Evolutionary conservation across 2,113 vertebrate genomes (phyloP).

Genomic region (Engystomops pustulosus): DNA sequence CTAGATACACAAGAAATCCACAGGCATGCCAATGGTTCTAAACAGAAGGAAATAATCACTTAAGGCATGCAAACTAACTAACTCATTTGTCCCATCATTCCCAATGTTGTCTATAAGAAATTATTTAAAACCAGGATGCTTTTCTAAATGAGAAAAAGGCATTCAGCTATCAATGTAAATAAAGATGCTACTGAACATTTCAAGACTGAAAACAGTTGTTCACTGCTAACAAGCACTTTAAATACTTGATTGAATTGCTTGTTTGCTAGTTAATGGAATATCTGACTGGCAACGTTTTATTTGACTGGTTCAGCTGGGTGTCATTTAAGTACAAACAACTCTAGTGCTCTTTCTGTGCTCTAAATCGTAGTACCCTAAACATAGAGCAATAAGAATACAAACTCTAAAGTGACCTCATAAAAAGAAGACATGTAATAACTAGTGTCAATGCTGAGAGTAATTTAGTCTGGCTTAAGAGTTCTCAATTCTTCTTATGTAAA

Average conservation of each 20-base stretch:
- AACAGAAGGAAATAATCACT: slow-evolving; percentile 7
- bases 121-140: not conserved
- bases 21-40: slow-evolving; percentile 1
- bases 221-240: slow-evolving; percentile 39
- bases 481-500: not conserved
- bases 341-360: not conserved
- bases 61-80: slow-evolving; percentile 3
- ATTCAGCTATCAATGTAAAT: slow-evolving; percentile 31
- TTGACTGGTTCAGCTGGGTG: not conserved
- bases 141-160: slow-evolving; percentile 28
- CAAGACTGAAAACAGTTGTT: slow-evolving; percentile 20
- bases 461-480: not conserved
- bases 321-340: not conserved
- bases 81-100: slow-evolving; percentile 2
- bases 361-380: not conserved
- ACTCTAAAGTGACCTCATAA: not conserved
- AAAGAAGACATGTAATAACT: not conserved
- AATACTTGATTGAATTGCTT: slow-evolving; percentile 50
- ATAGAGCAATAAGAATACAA: not conserved
- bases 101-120: not conserved
- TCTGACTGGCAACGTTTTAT: slow-evolving; percentile 44
- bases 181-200: slow-evolving; percentile 34
- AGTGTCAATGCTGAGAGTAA: not conserved
- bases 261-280: slow-evolving; percentile 41
- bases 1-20: slow-evolving; percentile 5